Conservation (phyloP, 2,113 vertebrate genomes). For the Ramphastos sulfuratus region DNA sequence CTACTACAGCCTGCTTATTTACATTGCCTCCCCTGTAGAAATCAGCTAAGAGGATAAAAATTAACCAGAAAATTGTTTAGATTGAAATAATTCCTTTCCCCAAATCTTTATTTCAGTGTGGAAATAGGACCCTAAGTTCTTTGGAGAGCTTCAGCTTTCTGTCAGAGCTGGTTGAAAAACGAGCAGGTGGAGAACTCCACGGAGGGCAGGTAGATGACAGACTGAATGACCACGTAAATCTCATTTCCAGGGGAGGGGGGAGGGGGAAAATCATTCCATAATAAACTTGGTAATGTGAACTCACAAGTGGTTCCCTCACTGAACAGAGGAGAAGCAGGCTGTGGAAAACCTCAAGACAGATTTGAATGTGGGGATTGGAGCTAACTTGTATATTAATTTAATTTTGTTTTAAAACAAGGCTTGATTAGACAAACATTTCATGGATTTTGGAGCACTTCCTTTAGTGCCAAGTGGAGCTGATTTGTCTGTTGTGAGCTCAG, state of each 20-base stretch:
- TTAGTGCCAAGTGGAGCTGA: not conserved
- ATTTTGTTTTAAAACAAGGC: not conserved
- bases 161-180: conserved; percentile 19
- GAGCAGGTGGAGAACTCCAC: not conserved
- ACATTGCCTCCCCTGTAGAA: not conserved
- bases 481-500: not conserved
- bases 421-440: not conserved
- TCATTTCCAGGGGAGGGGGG: not conserved
- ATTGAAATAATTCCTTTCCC: not conserved
- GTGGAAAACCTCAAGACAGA: not conserved
- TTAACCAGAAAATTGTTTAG: not conserved
- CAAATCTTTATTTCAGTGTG: not conserved
- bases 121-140: not conserved
- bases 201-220: not conserved
- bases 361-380: not conserved
- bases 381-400: not conserved
- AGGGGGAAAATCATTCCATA: not conserved
- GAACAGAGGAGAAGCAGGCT: not conserved
- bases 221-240: not conserved
- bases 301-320: not conserved
- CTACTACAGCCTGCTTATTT: not conserved
- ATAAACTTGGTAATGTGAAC: not conserved
- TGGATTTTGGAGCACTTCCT: not conserved
- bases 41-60: conserved; percentile 13
- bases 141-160: not conserved